phyloP scores from a whole-genome alignment of 2,888 invertebrate genomes.

The Notodonta dromedarius region DNA sequence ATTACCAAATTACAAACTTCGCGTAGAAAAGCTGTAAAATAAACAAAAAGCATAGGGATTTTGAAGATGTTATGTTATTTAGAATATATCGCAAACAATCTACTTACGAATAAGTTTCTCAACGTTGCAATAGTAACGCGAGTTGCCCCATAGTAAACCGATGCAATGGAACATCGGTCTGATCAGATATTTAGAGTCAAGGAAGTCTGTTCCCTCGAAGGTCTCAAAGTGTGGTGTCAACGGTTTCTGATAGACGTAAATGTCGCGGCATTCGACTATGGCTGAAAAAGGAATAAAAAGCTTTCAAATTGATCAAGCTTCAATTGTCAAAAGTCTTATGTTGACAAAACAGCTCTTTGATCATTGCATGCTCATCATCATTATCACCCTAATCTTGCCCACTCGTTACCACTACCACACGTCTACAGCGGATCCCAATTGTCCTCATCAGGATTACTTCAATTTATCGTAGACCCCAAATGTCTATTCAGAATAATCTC shows the following conservation, averaged over 20 bases:
- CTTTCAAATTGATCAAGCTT: too few species aligned
- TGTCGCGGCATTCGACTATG: slow-evolving; percentile 93
- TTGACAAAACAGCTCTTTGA: too few species aligned
- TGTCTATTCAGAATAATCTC: too few species aligned
- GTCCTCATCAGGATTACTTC: too few species aligned
- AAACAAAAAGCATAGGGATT: background rate
- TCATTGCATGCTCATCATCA: too few species aligned
- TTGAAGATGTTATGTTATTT: too few species aligned
- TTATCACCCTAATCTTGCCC: too few species aligned
- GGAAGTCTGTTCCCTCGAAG: slow-evolving; percentile 88
- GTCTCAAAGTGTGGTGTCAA: slow-evolving; percentile 87
- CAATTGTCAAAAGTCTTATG: background rate
- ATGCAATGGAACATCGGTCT: slow-evolving; percentile 91
- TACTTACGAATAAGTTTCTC: slow-evolving; percentile 80
- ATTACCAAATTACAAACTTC: slow-evolving; percentile 93
- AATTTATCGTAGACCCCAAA: too few species aligned
- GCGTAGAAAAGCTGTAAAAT: slow-evolving; percentile 87
- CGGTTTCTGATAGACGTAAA: slow-evolving; percentile 91
- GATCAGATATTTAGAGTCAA: slow-evolving; percentile 84
- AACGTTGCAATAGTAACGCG: slow-evolving; percentile 88
- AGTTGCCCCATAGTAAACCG: slow-evolving; percentile 94
- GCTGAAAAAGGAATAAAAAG: too few species aligned
- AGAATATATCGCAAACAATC: too few species aligned
- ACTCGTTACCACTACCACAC: too few species aligned
- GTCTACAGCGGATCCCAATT: too few species aligned